Evolutionary conservation across 2,113 vertebrate genomes (phyloP), one percentile per base, ranked within the genome.

Genomic region (Xenus cinereus): DNA sequence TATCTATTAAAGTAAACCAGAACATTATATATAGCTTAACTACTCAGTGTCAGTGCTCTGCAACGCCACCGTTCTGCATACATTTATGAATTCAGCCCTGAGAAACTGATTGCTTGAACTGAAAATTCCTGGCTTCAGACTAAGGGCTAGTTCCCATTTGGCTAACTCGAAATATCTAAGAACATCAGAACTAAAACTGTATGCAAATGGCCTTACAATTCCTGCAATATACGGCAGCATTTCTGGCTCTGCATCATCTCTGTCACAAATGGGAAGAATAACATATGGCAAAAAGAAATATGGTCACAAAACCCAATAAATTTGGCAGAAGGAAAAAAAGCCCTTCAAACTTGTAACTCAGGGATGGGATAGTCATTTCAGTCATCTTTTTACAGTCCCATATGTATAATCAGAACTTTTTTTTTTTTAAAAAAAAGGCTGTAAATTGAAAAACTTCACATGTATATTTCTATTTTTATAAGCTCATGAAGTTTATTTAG

Each of bases 11-110:
- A 54, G 39, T 21, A 48, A 87, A 45, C 21, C 16, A 10, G 37
- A 91, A 59, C 3, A 0, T 41, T n/a, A 62, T 0, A 59, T 30
- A 32, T 32, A 76, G 43, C 0, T 0, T 27, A 76, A 9, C 30
- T 41, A 35, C 9, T 28, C 30, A 14, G 32, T 4, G 2, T 28
- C 41, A 37, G 23, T 33, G 45, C 28, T 28, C 59, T 90, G 54
- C 28, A 67, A 88, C 22, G 26, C 11, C 93, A 46, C 8, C 50
- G 35, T 46, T 79, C 71, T 63, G 60, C 54, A 77, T 0, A 74
- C 9, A 3, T 43, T 71, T 56, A 68, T 11, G 9, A 72, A 59
- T 56, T 83, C 37, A 92, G 59, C 10, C 18, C 43, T 8, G 14
- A 81, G 21, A 21, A 94, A 69, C 23, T 5, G 19, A 78, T 20